Conservation (phyloP, 2,797 vertebrate genomes). For the Megaceryle alcyon region DNA sequence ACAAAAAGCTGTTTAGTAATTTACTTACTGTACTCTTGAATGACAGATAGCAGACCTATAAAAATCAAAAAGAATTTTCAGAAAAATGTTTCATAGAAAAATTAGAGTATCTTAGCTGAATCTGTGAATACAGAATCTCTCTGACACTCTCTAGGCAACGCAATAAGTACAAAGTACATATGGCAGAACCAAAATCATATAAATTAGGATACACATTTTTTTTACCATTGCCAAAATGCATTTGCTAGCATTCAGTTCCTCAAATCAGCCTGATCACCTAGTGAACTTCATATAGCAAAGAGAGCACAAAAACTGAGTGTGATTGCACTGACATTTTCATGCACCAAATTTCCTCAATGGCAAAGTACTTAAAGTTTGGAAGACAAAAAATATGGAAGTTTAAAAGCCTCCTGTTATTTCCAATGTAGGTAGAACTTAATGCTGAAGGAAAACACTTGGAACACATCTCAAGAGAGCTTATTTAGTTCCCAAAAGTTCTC, state of each 20-base stretch:
- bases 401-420: not conserved
- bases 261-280: not conserved
- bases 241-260: not conserved
- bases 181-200: not conserved
- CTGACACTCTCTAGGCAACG: not conserved
- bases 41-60: not conserved
- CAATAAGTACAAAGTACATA: not conserved
- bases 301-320: not conserved
- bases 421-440: not conserved
- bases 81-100: not conserved
- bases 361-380: not conserved
- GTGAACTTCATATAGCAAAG: not conserved
- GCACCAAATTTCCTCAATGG: not conserved
- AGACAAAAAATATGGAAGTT: not conserved
- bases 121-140: not conserved
- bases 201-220: not conserved
- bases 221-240: not conserved
- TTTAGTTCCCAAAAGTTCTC: not conserved
- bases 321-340: not conserved
- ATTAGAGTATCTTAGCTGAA: not conserved
- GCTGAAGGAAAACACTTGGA: not conserved
- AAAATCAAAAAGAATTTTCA: not conserved
- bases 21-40: not conserved
- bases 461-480: not conserved
- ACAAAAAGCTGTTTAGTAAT: not conserved